Base-by-base conservation (phyloP, 2,888 invertebrate genomes). In the Drepanosiphum platanoidis region DNA sequence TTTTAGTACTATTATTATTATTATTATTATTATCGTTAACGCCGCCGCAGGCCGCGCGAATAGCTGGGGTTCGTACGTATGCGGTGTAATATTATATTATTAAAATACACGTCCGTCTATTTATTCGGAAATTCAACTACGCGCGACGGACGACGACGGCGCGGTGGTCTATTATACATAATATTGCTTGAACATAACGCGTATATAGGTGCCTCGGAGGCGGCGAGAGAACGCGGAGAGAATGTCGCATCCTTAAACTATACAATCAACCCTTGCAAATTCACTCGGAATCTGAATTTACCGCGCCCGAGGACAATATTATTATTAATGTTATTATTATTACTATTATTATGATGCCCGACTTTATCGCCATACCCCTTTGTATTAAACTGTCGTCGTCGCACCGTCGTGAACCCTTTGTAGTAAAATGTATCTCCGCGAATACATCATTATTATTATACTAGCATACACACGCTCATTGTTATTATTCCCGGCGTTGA, bases 281-380 rank as follows among this genome's bases (percentile, higher is more conserved):
- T 81, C 80, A 70, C 52, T 71, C n/a, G 52, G 70, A 81, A 81
- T 81, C 70, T 30, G 36, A 71, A 81, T 81, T 81, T 71, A 81
- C 80, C 58, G 52, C 70, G 36, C 30, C 70, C 13, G 30, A 52
- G 68, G 34, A 70, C 66, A 52, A 36, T 81, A 71, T 46, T 15
- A 18, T 66, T 46, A 32, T 77, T 77, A 64, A 64, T 77, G 61
- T 66, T 64, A 13, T 27, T 64, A 27, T 64, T 61, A 27, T 27
- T 79, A 79, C 52, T 46, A 68, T 79, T 46, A 46, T 46, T 68
- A 68, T 81, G 70, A 70, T 22, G 36, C 58, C 58, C 27, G 52
- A 81, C 80, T 81, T 81, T 81, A 81, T 81, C 80, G 22, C 70
- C 36, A 52, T 58, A 34, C 8, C 36, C 80, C 52, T 80, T 80